Conservation (phyloP, 2,113 vertebrate species). For the Podarcis raffonei region DNA sequence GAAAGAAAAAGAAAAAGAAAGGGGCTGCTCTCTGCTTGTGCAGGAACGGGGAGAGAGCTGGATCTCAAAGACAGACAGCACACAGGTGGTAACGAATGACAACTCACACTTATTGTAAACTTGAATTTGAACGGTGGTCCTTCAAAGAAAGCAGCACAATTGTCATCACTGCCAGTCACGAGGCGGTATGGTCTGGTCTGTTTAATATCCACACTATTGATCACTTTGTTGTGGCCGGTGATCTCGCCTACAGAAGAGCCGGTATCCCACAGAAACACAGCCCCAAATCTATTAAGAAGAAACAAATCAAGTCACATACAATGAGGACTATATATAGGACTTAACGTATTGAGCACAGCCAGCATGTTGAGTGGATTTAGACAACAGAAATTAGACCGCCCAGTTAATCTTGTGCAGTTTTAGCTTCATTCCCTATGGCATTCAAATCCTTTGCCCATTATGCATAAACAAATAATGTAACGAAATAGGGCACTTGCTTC, state of each 20-base stretch:
- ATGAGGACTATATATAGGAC: neutral
- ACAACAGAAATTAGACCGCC: constrained; percentile 64
- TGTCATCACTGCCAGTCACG: constrained; percentile 88
- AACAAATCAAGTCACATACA: neutral
- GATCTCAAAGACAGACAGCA: neutral
- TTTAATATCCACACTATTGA: constrained; percentile 94
- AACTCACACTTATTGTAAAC: constrained; percentile 87
- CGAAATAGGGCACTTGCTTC: neutral
- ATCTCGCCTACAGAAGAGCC: constrained; percentile 93
- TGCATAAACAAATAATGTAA: constrained; percentile 15
- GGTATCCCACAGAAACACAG: constrained; percentile 94
- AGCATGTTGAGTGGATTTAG: constrained; percentile 32
- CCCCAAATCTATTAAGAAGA: constrained; percentile 81
- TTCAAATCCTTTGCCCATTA: constrained; percentile 30
- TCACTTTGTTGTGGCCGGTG: constrained; percentile 88
- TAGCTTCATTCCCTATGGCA: constrained; percentile 35
- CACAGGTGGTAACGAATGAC: neutral
- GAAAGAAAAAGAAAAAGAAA: too few relatives aligned
- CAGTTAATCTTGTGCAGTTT: constrained; percentile 36
- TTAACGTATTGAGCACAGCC: constrained; percentile 31
- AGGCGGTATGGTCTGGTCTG: constrained; percentile 91
- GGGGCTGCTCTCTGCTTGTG: neutral
- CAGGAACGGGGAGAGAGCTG: neutral
- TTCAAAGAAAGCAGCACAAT: constrained; percentile 85
- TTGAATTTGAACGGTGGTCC: constrained; percentile 96